Conservation (phyloP, 2,797 vertebrate species). For the Pygocentrus nattereri region DNA sequence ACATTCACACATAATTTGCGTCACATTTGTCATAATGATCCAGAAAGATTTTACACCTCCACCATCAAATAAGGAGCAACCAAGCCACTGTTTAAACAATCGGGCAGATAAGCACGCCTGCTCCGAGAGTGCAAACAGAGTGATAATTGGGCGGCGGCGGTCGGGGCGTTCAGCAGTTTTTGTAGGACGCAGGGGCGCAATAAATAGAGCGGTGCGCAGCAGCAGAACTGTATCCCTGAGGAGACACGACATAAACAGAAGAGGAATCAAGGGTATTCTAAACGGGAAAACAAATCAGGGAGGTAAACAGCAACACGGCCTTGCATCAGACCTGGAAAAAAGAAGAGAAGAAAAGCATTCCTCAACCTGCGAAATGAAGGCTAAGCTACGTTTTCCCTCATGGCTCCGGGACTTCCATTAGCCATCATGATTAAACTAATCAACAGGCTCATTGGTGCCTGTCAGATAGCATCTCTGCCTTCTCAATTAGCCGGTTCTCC, state of each 20-base stretch:
- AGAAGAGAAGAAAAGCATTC: slow-evolving; percentile 2
- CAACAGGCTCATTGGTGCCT: slow-evolving; percentile 84
- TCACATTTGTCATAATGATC: neutral
- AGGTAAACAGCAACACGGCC: neutral
- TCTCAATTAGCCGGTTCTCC: slow-evolving; percentile 84
- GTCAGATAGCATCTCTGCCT: slow-evolving; percentile 85
- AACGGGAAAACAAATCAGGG: slow-evolving; percentile 25
- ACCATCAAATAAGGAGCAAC: neutral
- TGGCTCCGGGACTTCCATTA: slow-evolving; percentile 84
- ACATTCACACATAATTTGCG: neutral
- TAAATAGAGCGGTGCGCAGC: neutral
- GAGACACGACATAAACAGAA: neutral
- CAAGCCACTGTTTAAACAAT: slow-evolving; percentile 18
- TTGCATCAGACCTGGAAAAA: neutral
- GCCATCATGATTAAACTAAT: slow-evolving; percentile 85
- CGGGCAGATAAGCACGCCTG: neutral
- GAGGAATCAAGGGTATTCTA: slow-evolving; percentile 10
- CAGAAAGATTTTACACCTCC: neutral
- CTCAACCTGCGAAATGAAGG: slow-evolving; percentile 71
- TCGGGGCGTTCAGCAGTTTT: neutral
- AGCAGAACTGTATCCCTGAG: neutral
- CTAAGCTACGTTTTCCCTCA: slow-evolving; percentile 74
- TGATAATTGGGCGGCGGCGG: neutral
- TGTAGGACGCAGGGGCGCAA: neutral
- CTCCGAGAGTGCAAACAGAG: neutral